Evolutionary conservation across 2,797 vertebrate species (phyloP).

Genomic region (Pogonophryne albipinna): DNA sequence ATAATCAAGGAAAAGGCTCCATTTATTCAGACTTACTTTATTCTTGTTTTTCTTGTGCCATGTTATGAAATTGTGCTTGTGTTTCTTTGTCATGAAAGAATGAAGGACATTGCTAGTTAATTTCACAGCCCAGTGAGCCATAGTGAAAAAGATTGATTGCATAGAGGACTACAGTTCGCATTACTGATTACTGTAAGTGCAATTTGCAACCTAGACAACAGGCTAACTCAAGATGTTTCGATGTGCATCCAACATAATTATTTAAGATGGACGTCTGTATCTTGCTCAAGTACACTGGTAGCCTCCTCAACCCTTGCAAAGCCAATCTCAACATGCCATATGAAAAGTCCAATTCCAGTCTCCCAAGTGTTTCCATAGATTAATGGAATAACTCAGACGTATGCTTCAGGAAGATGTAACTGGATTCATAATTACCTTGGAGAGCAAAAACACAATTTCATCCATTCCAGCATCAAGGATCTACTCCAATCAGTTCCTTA

Average conservation of each 20-base stretch:
- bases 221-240: not conserved
- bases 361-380: not conserved
- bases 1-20: not conserved
- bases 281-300: constrained; percentile 6
- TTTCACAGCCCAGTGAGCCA: not conserved
- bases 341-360: not conserved
- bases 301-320: constrained; percentile 1
- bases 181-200: not conserved
- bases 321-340: not conserved
- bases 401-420: not conserved
- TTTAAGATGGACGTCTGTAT: not conserved
- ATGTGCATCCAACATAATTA: not conserved
- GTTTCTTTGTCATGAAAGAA: constrained; percentile 14
- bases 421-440: constrained; percentile 7
- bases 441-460: not conserved
- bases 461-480: not conserved
- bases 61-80: not conserved
- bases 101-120: not conserved
- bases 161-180: not conserved
- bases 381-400: not conserved
- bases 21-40: not conserved
- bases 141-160: not conserved
- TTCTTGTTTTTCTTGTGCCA: not conserved
- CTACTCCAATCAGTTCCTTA: not conserved
- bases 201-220: not conserved